Percentiles rank a stretch among this genome's conserved stretches.
These are phyloP conservation scores for Virgularia gustaviana DNA, from an alignment of 92 coral and sea anemone genomes.

Conservation along the genomic window DNA sequence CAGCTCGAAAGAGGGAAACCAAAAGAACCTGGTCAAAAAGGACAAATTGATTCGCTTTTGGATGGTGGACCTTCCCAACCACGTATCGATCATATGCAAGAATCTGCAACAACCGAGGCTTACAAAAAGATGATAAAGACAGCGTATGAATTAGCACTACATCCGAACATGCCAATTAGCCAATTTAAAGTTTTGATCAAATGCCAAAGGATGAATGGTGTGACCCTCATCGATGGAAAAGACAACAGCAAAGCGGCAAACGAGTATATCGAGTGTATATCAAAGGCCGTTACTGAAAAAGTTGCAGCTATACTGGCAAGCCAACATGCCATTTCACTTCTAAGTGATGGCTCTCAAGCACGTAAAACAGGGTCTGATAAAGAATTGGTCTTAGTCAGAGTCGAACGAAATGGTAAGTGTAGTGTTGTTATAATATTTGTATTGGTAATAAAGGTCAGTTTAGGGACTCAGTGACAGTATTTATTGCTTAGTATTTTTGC, in stretches of 20 bases:
- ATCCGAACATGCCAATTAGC: conserved; percentile 3
- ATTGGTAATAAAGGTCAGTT: not conserved
- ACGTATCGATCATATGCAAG: conserved; percentile 25
- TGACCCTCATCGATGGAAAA: conserved; percentile 15
- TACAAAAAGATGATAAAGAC: conserved; percentile 23
- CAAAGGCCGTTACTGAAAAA: conserved; percentile 18
- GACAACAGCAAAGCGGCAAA: conserved; percentile 1
- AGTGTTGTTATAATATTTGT: no score
- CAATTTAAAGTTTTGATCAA: conserved; percentile 7
- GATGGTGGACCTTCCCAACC: conserved; percentile 10
- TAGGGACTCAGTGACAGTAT: not conserved
- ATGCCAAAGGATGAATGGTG: conserved; percentile 26
- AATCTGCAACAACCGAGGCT: conserved; percentile 20
- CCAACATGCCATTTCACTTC: conserved; percentile 25
- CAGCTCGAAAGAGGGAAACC: not conserved
- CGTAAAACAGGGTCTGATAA: conserved; percentile 16
- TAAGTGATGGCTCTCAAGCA: conserved; percentile 23
- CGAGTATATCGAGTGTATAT: conserved; percentile 8
- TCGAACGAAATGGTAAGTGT: conserved; percentile 20
- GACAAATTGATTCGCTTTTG: not conserved
- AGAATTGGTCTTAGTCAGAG: conserved; percentile 7
- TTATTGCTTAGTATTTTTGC: not conserved
- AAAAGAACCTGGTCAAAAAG: not conserved
- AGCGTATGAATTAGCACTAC: conserved; percentile 28
- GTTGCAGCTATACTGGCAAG: conserved; percentile 2